Conservation (phyloP, 2,113 vertebrate species). For the Zosterops pallidus region DNA sequence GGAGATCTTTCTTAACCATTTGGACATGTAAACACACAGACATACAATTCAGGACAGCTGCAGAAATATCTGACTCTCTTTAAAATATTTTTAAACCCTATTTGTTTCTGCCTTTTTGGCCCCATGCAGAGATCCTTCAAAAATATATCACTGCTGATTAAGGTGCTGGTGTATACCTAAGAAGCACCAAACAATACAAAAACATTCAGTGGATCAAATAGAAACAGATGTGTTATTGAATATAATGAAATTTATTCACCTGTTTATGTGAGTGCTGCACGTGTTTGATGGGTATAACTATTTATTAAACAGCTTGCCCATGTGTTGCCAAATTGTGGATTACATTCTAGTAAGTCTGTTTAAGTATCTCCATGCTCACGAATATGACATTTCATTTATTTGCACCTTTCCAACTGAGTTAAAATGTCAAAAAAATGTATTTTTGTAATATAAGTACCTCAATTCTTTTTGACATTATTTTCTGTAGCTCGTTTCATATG, state of each 20-base stretch:
- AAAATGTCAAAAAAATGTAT: conserved; percentile 6
- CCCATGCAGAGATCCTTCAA: neutral
- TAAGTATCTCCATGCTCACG: neutral
- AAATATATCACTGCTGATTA: neutral
- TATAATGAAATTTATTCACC: conserved; percentile 43
- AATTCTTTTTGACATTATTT: neutral
- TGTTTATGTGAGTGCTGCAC: conserved; percentile 3
- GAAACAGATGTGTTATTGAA: conserved; percentile 5
- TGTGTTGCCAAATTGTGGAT: neutral
- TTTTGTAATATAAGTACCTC: neutral
- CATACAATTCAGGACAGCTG: neutral
- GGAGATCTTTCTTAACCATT: neutral
- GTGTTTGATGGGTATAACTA: neutral
- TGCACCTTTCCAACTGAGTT: neutral
- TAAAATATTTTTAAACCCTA: neutral
- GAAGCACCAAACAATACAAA: neutral
- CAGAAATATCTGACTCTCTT: neutral
- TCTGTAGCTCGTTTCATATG: neutral
- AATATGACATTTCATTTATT: neutral
- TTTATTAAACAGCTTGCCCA: conserved; percentile 33
- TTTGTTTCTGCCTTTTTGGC: neutral
- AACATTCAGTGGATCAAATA: neutral
- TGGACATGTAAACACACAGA: neutral
- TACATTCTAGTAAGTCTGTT: neutral
- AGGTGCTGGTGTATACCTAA: neutral